Base-by-base conservation (phyloP, 2,113 vertebrate species). In the Brachyhypopomus occidentalis region DNA sequence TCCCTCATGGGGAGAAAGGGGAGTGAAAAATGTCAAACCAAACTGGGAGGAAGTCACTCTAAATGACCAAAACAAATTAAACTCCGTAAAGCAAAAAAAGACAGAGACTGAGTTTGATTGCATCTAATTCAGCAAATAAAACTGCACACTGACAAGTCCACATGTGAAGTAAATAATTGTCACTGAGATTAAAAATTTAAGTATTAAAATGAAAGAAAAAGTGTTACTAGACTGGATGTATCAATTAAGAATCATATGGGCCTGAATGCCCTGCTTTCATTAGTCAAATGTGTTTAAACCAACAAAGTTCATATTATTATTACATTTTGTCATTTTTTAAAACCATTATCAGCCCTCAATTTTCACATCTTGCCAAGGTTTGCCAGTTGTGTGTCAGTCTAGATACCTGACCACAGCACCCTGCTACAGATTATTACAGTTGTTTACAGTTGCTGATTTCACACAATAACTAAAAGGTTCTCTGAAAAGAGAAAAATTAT, bases 1-100 rank as follows among this genome's bases (percentile, higher is more conserved):
- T 73, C 58, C 70, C 59, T 30, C 70, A 72, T 30, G 23, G 69
- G 59, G 78, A 25, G 36, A 72, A 79, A 59, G 67, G 25, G 25
- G 62, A 34, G 22, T 72, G 58, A 59, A 79, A 79, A 62, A 62
- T 72, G 78, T 79, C 38, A 25, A 41, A 71, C 4, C 72, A 62
- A 79, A 79, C 62, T 72, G 23, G 67, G 41, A 48, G 23, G 58
- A 79, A 72, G 70, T 63, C 34, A 11, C 56, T 62, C 17, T 14
- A 73, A 80, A 52, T 73, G 59, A 80, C 41, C 62, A 72, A 80
- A 80, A 60, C 67, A 71, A 34, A 60, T 72, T 66, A 14, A 23
- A 27, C 69, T 38, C 34, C 38, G 45, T n/a, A 52, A 66, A 66
- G 45, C 11, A 23, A 12, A 70, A 78, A 30, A 55, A 56, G 4